Evolutionary conservation across 1,140 invertebrate genomes (phyloP).

Genomic region (Trialeurodes vaporariorum): DNA sequence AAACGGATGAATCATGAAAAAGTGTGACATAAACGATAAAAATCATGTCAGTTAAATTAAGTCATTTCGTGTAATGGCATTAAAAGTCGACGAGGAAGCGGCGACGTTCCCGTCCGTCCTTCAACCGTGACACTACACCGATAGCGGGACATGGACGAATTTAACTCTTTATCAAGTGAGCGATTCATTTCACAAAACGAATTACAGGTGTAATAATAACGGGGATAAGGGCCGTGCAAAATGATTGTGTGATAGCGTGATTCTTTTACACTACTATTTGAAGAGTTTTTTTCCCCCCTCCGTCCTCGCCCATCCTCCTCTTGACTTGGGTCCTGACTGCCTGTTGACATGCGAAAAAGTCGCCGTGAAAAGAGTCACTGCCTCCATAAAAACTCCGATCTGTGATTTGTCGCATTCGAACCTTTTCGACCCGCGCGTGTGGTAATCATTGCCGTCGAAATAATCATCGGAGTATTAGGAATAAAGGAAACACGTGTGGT

Average conservation of each 20-base stretch:
- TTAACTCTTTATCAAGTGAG: background rate
- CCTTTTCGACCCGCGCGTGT: no score
- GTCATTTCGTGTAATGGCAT: background rate
- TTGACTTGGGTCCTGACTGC: background rate
- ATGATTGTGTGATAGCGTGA: background rate
- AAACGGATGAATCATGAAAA: no score
- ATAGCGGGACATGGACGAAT: background rate
- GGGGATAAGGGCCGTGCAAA: background rate
- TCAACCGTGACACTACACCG: no score
- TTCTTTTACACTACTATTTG: background rate
- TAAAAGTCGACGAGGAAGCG: background rate
- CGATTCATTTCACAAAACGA: background rate
- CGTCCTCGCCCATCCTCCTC: no score
- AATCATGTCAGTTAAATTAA: background rate
- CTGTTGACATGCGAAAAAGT: background rate
- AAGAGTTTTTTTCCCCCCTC: background rate
- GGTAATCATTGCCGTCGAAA: no score
- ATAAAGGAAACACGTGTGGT: no score
- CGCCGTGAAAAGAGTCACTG: background rate
- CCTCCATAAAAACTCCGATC: no score
- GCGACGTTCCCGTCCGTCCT: no score
- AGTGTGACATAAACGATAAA: background rate
- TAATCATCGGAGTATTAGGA: no score
- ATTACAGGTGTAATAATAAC: background rate
- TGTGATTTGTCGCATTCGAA: no score